Conservation (phyloP, 2,113 vertebrate genomes). For the Cyphomyrus discorhynchus region DNA sequence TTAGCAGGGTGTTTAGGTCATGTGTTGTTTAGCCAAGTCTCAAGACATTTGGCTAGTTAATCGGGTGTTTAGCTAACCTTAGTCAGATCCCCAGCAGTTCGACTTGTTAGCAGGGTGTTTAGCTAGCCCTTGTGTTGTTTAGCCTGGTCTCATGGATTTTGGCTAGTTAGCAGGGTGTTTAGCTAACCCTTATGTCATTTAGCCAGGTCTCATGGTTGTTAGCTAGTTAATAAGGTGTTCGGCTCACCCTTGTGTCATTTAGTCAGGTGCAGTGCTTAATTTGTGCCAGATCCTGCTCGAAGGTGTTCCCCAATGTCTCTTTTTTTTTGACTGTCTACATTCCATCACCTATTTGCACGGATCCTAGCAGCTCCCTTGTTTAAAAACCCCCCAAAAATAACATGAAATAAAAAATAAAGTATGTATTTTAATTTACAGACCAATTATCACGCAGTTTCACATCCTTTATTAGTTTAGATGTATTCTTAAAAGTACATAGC, state of each 20-base stretch:
- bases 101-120: not conserved
- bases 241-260: not conserved
- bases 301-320: not conserved
- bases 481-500: not conserved
- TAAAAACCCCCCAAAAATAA: not conserved
- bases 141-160: not conserved
- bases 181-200: not conserved
- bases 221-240: not conserved
- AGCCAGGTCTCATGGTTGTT: too few relatives aligned
- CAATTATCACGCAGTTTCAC: not conserved
- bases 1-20: not conserved
- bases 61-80: too few relatives aligned
- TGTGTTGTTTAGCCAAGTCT: not conserved
- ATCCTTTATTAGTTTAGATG: not conserved
- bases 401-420: not conserved
- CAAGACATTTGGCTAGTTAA: not conserved
- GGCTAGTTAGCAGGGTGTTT: not conserved
- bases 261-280: not conserved
- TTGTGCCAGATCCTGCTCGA: not conserved
- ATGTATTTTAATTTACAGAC: not conserved
- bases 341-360: not conserved
- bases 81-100: too few relatives aligned
- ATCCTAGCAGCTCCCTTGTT: not conserved
- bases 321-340: not conserved
- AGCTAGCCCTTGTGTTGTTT: not conserved